These are phyloP conservation scores for Vesta saturnalis DNA, from an alignment of 2,888 invertebrate species.

Conservation along the genomic window DNA sequence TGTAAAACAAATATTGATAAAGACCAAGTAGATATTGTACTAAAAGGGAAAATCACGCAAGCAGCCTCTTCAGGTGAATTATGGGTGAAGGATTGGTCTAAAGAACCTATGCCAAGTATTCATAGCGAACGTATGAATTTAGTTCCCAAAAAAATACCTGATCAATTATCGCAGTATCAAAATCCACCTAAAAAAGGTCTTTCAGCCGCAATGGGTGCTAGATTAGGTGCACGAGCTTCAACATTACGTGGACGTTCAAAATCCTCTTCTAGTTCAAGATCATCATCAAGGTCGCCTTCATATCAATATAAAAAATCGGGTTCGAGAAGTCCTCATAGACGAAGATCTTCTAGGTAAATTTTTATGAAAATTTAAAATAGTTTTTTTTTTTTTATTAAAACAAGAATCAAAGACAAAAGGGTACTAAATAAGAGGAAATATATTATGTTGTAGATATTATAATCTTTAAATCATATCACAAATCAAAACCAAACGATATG, in stretches of 20 bases:
- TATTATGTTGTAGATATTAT: too few relatives aligned
- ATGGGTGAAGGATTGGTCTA: conserved; percentile 93
- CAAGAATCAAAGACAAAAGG: too few relatives aligned
- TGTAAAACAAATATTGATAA: conserved; percentile 89
- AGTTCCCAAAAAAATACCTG: conserved; percentile 70
- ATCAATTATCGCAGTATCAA: conserved; percentile 69
- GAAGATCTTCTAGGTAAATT: conserved; percentile 56
- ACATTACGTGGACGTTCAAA: conserved; percentile 56
- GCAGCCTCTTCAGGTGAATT: conserved; percentile 89
- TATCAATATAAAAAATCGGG: conserved; percentile 55
- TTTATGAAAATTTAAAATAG: neutral
- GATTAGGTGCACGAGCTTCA: conserved; percentile 66
- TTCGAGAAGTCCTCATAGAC: conserved; percentile 56
- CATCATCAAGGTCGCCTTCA: conserved; percentile 52
- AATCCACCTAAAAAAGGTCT: conserved; percentile 64
- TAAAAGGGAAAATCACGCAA: conserved; percentile 93
- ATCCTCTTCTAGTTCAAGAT: conserved; percentile 58
- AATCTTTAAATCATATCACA: too few relatives aligned
- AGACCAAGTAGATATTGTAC: conserved; percentile 92
- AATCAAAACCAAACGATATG: too few relatives aligned
- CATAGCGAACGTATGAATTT: conserved; percentile 79
- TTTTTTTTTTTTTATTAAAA: conserved; percentile 9
- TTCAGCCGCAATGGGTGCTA: conserved; percentile 68
- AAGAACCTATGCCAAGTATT: conserved; percentile 90
- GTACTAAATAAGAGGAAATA: too few relatives aligned